Evolutionary conservation across 2,888 invertebrate genomes (phyloP).

Genomic region (Andricus quercusramuli): DNA sequence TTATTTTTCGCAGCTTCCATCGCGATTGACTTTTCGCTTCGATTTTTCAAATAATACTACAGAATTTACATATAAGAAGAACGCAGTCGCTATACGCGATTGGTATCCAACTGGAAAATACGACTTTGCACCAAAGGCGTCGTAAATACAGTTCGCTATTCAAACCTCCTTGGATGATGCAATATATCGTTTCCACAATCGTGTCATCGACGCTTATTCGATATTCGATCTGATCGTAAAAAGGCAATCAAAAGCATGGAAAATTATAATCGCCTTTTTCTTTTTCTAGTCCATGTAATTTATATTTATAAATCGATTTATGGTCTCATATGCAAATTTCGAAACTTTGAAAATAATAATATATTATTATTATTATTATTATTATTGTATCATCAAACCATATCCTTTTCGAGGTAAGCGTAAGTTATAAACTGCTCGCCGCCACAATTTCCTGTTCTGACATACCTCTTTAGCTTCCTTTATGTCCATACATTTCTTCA

Average conservation of each 20-base stretch:
- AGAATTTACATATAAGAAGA: background rate
- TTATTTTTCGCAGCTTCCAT: background rate
- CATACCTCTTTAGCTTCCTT: too few species aligned
- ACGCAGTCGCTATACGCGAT: background rate
- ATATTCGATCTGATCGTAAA: conserved; percentile 15
- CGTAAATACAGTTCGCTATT: background rate
- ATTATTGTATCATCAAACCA: too few species aligned
- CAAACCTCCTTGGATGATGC: background rate
- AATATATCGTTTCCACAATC: background rate
- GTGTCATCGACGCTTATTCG: background rate
- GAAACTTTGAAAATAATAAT: background rate
- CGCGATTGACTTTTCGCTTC: background rate
- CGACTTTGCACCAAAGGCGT: background rate
- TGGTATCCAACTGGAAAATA: background rate
- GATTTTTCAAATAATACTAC: background rate
- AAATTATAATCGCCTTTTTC: conserved; percentile 1
- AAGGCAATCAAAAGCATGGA: conserved; percentile 1
- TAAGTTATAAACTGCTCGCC: too few species aligned
- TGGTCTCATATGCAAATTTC: background rate
- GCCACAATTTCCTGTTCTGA: too few species aligned
- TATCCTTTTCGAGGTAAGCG: too few species aligned
- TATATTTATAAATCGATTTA: background rate
- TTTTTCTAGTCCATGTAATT: background rate
- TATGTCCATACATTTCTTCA: too few species aligned
- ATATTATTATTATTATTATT: too few species aligned